Conservation (phyloP, 2,888 invertebrate genomes). For the Spisula subtruncata region DNA sequence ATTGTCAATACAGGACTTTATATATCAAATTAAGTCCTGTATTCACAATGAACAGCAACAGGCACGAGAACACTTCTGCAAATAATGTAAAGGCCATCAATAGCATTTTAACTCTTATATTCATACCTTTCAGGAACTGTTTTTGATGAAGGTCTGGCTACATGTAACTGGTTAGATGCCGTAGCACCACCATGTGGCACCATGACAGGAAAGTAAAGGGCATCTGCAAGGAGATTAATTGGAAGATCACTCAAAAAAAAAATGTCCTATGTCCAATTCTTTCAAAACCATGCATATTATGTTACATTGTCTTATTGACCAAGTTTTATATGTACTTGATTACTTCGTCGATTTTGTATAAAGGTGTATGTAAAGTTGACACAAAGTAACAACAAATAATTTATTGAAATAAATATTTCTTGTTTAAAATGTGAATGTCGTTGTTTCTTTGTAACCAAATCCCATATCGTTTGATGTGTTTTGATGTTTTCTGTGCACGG, state of each 20-base stretch:
- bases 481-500: no score
- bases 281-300: no score
- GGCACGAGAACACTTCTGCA: no score
- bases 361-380: not conserved
- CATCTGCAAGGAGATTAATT: not conserved
- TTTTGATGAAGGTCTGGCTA: conserved; percentile 77
- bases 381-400: not conserved
- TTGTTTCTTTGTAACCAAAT: not conserved
- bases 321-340: not conserved
- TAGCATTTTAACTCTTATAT: no score
- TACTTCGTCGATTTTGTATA: not conserved
- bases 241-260: not conserved
- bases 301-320: not conserved
- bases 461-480: not conserved
- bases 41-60: no score
- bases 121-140: conserved; percentile 74
- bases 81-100: no score
- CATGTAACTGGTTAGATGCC: conserved; percentile 80
- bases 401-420: not conserved
- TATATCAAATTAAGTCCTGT: no score
- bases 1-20: no score
- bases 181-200: conserved; percentile 81
- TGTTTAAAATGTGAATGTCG: not conserved
- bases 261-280: not conserved
- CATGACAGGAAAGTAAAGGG: conserved; percentile 35